Evolutionary conservation across 2,888 invertebrate species (phyloP).

Genomic region (Drosophila longiperda): DNA sequence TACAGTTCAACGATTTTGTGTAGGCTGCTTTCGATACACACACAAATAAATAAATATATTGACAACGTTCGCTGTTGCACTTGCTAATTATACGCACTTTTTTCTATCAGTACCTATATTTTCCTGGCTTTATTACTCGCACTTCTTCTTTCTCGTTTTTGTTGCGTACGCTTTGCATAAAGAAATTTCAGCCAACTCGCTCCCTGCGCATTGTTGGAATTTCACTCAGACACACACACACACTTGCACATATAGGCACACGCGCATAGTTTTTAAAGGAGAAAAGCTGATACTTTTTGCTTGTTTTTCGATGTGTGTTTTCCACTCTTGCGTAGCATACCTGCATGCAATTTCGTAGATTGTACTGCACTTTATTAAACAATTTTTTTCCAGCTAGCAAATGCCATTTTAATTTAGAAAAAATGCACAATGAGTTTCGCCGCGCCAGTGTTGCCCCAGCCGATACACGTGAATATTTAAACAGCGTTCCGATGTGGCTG

Average conservation of each 20-base stretch:
- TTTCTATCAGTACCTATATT: slow-evolving; percentile 35
- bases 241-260: slow-evolving; percentile 34
- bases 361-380: slow-evolving; percentile 48
- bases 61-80: slow-evolving; percentile 44
- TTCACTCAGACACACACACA: slow-evolving; percentile 60
- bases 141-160: slow-evolving; percentile 44
- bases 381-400: slow-evolving; percentile 21
- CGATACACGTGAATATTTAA: slow-evolving; percentile 26
- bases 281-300: slow-evolving; percentile 34
- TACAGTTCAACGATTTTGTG: slow-evolving; percentile 69
- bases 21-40: slow-evolving; percentile 42
- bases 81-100: slow-evolving; percentile 70
- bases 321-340: slow-evolving; percentile 21
- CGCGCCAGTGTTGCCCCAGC: slow-evolving; percentile 46
- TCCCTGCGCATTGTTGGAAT: slow-evolving; percentile 76
- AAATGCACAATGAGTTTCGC: slow-evolving; percentile 58
- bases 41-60: slow-evolving; percentile 16
- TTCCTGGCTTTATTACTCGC: slow-evolving; percentile 37
- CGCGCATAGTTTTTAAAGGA: slow-evolving; percentile 50
- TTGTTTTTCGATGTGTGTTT: neutral
- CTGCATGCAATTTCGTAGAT: slow-evolving; percentile 16
- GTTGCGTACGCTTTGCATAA: slow-evolving; percentile 65
- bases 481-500: slow-evolving; percentile 22
- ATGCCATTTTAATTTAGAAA: slow-evolving; percentile 61
- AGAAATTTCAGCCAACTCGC: slow-evolving; percentile 65